Base-by-base conservation (phyloP, 2,888 invertebrate genomes). In the Tiliacea aurago region DNA sequence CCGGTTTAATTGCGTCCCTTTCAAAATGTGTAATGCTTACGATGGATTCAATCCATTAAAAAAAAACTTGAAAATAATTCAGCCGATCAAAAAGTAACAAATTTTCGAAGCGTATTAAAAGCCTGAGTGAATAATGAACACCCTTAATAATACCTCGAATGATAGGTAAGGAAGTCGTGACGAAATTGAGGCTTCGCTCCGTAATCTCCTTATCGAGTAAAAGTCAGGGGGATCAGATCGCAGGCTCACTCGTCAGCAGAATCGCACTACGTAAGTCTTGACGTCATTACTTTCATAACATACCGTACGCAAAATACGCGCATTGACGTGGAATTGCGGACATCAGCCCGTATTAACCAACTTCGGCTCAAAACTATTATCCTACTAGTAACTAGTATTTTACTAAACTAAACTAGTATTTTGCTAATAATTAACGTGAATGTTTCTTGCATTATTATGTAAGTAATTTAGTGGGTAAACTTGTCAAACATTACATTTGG, bases 151-250 rank as follows among this genome's bases (percentile, higher is more conserved):
- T 78, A 73, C 78, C 68, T 64, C 49, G 68, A 66, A 65, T 56
- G 61, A 41, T 69, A 66, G 6, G 37, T 28, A 28, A 61, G 70
- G 64, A n/a, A 56, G 13, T 49, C 68, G 78, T 75, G 65, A 70
- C 68, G 65, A 74, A 80, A 81, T 81, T 84, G 73, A 78, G 81
- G 69, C 73, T 58, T 65, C 62, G 51, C 51, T 67, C 37, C 69
- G 69, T 88, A 88, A 86, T 85, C 87, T 86, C 74, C 87, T 85
- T 87, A 88, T 86, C 83, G 72, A 70, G 81, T 61, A 70, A 73
- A 75, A 78, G 73, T 74, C 78, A 78, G 73, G 56, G 71, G 59
- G 11, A 45, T 43, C 51, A 74, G 66, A 70, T 66, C 70, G 59
- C 49, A 49, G 68, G 73, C 66, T 77, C 73, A 86, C 84, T 84